Evolutionary conservation across 2,113 vertebrate species (phyloP).

Genomic region (Pseudopipra pipra): DNA sequence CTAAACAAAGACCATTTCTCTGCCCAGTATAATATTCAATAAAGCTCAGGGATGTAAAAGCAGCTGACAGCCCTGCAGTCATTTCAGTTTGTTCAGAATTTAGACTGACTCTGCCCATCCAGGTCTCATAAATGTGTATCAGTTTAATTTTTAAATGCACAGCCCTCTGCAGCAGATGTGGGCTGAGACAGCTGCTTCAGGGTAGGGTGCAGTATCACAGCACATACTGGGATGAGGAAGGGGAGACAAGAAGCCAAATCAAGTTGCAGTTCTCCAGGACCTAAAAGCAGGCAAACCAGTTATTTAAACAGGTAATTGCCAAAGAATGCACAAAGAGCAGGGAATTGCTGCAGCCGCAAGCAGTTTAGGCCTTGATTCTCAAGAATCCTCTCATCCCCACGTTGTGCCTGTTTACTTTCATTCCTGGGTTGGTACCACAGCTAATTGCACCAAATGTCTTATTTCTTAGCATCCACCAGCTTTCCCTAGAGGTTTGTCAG

Average conservation of each 20-base stretch:
- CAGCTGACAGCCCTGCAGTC: background rate
- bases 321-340: background rate
- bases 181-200: background rate
- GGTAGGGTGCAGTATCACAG: background rate
- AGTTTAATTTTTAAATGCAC: background rate
- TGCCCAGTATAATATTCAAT: background rate
- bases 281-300: background rate
- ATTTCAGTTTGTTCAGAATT: background rate
- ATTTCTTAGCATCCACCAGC: background rate
- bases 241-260: background rate
- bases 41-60: background rate
- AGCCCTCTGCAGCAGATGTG: background rate
- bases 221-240: background rate
- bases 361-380: background rate
- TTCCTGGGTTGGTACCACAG: background rate
- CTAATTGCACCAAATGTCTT: background rate
- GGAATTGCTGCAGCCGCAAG: background rate
- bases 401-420: background rate
- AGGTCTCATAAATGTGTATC: background rate
- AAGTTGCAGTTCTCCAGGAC: background rate
- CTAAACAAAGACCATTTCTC: background rate
- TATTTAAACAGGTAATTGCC: background rate
- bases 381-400: background rate
- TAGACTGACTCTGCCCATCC: background rate
- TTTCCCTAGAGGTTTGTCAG: constrained; percentile 15